Conservation (phyloP, 2,888 invertebrate genomes). For the Kuschelorhynchus macadamiae region DNA sequence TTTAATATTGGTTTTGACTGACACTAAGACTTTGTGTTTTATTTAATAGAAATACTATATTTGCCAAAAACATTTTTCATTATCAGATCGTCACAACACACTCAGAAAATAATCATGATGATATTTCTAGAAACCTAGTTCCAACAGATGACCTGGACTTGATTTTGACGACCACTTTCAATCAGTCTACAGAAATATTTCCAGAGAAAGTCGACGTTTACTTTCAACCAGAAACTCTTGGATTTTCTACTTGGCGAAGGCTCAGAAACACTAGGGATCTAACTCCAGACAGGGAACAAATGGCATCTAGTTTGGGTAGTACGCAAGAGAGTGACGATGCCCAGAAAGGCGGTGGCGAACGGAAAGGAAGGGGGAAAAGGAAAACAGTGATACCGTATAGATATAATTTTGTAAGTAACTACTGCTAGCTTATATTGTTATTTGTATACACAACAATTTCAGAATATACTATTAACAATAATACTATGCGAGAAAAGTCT, state of each 20-base stretch:
- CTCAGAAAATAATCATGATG: too few species aligned
- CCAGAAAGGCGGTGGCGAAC: not conserved
- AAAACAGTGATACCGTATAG: conserved; percentile 54
- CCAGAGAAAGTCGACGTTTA: conserved; percentile 76
- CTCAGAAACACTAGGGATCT: conserved; percentile 75
- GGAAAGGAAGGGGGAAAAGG: conserved; percentile 20
- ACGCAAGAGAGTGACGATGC: conserved; percentile 3
- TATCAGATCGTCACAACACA: too few species aligned
- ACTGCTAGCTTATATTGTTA: not conserved
- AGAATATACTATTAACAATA: too few species aligned
- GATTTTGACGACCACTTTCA: conserved; percentile 76
- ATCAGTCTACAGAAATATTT: conserved; percentile 77
- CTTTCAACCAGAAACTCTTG: conserved; percentile 79
- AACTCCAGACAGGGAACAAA: conserved; percentile 64
- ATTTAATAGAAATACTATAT: too few species aligned
- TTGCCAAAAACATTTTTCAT: too few species aligned
- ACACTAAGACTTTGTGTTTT: too few species aligned
- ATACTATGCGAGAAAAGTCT: too few species aligned
- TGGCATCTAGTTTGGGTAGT: conserved; percentile 25
- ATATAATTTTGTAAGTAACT: conserved; percentile 60
- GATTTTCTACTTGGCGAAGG: conserved; percentile 76
- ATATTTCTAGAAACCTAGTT: conserved; percentile 64
- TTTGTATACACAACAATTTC: too few species aligned
- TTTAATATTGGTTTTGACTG: too few species aligned
- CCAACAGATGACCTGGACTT: conserved; percentile 81